phyloP scores from a whole-genome alignment of 2,888 invertebrate genomes.

The Oxyteleia sp. region DNA sequence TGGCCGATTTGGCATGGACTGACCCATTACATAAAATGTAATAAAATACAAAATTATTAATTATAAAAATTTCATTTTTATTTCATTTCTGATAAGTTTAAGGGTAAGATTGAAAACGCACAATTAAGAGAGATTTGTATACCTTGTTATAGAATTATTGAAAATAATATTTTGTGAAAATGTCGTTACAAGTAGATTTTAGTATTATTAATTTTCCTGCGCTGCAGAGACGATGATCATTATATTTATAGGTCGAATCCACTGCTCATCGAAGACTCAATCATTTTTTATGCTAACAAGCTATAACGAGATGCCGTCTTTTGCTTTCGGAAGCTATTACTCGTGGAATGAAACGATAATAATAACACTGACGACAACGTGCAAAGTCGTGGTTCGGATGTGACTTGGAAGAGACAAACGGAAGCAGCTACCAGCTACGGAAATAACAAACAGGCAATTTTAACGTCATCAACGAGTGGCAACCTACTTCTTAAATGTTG shows the following conservation, averaged over 20 bases:
- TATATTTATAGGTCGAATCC: background rate
- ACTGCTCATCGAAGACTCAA: background rate
- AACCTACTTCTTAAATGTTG: slow-evolving; percentile 50
- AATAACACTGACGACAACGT: slow-evolving; percentile 40
- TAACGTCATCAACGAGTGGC: slow-evolving; percentile 41
- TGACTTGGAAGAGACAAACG: slow-evolving; percentile 41
- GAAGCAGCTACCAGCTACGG: slow-evolving; percentile 42
- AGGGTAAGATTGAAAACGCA: too few relatives aligned
- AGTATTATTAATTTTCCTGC: too few relatives aligned
- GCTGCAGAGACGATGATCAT: too few relatives aligned
- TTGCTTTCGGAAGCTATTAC: slow-evolving; percentile 19
- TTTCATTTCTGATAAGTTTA: too few relatives aligned
- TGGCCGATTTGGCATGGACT: too few relatives aligned
- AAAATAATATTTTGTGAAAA: too few relatives aligned
- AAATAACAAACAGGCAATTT: slow-evolving; percentile 53
- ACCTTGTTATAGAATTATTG: too few relatives aligned
- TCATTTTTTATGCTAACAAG: slow-evolving; percentile 6
- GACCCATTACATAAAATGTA: too few relatives aligned
- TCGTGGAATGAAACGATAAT: slow-evolving; percentile 34
- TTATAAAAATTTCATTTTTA: too few relatives aligned
- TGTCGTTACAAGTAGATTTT: too few relatives aligned
- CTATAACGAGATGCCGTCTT: background rate
- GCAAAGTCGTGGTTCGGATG: slow-evolving; percentile 27
- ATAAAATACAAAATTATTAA: too few relatives aligned
- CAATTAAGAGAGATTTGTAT: too few relatives aligned